Percentiles rank a stretch among this genome's conserved stretches.
Evolutionary conservation across 1,140 invertebrate species (phyloP).

Genomic region (Drosophila virilis): DNA sequence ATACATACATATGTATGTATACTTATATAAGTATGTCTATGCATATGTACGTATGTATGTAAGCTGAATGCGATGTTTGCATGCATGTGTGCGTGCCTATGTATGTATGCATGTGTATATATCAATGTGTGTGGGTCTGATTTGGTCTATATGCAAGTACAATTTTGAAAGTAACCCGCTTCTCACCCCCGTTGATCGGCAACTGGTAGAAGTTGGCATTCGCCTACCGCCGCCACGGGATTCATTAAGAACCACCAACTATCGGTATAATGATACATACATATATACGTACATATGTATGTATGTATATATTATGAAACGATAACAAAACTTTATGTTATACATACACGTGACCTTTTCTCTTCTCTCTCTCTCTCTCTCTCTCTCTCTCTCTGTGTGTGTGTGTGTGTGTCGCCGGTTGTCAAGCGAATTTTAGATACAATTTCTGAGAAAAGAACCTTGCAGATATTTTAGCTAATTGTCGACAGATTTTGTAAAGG

Average conservation of each 20-base stretch:
- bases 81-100: constrained; percentile 6
- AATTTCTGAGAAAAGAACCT: constrained; percentile 27
- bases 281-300: constrained; percentile 13
- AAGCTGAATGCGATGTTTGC: constrained; percentile 32
- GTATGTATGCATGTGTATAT: constrained; percentile 27
- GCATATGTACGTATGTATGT: constrained; percentile 29
- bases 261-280: constrained; percentile 42
- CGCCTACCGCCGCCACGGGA: constrained; percentile 34
- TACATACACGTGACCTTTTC: constrained; percentile 78
- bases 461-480: constrained; percentile 20
- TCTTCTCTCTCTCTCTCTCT: background rate
- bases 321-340: constrained; percentile 67
- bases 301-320: constrained; percentile 32
- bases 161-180: constrained; percentile 80
- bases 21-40: constrained; percentile 47
- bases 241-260: constrained; percentile 49
- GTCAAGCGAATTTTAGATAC: constrained; percentile 43
- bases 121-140: constrained; percentile 31
- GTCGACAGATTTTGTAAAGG: background rate
- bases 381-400: no score
- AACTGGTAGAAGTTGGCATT: constrained; percentile 59
- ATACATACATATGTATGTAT: constrained; percentile 46
- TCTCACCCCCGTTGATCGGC: constrained; percentile 71
- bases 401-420: constrained; percentile 25
- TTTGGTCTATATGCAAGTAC: constrained; percentile 81